Evolutionary conservation across 2,797 vertebrate genomes (phyloP).

Genomic region (Lerista edwardsae): DNA sequence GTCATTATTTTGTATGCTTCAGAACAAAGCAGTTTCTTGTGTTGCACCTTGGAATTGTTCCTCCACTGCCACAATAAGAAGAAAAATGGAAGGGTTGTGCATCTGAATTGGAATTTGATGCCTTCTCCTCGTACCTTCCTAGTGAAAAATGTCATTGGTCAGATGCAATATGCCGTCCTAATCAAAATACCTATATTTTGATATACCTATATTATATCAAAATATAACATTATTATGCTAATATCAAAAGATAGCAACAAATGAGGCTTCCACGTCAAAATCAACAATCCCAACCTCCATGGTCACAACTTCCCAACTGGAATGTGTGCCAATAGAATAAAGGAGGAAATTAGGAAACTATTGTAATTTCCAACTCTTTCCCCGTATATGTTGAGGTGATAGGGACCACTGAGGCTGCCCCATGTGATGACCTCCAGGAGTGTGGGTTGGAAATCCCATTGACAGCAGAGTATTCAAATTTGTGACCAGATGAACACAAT

Average conservation of each 20-base stretch:
- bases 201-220: too few species aligned
- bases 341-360: neutral
- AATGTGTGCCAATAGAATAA: neutral
- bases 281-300: neutral
- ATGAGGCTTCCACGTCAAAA: neutral
- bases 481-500: neutral
- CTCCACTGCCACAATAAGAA: neutral
- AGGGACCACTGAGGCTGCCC: too few species aligned
- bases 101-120: neutral
- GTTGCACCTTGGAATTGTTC: neutral
- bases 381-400: too few species aligned
- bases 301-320: too few species aligned
- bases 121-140: neutral
- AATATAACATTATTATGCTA: too few species aligned
- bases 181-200: neutral
- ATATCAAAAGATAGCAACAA: neutral
- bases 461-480: neutral
- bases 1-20: neutral
- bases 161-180: neutral
- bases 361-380: neutral
- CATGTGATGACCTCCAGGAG: too few species aligned
- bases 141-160: neutral
- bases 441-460: too few species aligned
- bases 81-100: neutral
- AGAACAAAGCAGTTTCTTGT: neutral